Base-by-base conservation (phyloP, 2,113 vertebrate species). In the Hiodon alosoides region DNA sequence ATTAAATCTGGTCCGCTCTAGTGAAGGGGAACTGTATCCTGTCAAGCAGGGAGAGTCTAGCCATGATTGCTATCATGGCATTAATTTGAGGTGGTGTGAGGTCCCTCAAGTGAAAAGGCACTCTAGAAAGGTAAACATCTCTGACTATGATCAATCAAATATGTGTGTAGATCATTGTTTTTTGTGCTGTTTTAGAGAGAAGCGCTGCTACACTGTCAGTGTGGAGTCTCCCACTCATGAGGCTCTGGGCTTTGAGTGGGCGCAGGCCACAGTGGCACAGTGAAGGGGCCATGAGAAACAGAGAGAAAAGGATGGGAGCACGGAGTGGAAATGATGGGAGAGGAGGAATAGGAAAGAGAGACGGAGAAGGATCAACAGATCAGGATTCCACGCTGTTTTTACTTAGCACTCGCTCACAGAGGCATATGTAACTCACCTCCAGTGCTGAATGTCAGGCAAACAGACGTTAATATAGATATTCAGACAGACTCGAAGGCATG, bases 181-280 rank as follows among this genome's bases (percentile, higher is more conserved):
- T 60, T 11, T 9, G 85, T 85, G n/a, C n/a, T n/a, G n/a, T n/a
- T n/a, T 6, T 57, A n/a, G 60, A 64, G 3, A 3, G 6, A 3
- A 3, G 14, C 61, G n/a, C 3, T 11, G 6, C 9, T 14, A 9
- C 14, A 9, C 58, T 59, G 7, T 59, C 58, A 85, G 78, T 78
- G 82, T 78, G 55, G 6, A 67, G 83, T 86, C 85, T 88, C 87
- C 85, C 86, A 89, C 86, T 85, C 87, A 85, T 82, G 84, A 85
- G 81, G 87, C 87, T 89, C 82, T 84, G 82, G 90, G 86, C 85
- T 89, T 83, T 85, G 89, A 89, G 90, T 91, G 88, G 90, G 89
- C 81, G 87, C 87, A 87, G 87, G 89, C 88, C 88, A 89, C 85
- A 84, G 86, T 83, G 83, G 84, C 87, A 81, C 87, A 86, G 86